Conservation (phyloP, 2,797 vertebrate species). For the Sardinella longiceps region DNA sequence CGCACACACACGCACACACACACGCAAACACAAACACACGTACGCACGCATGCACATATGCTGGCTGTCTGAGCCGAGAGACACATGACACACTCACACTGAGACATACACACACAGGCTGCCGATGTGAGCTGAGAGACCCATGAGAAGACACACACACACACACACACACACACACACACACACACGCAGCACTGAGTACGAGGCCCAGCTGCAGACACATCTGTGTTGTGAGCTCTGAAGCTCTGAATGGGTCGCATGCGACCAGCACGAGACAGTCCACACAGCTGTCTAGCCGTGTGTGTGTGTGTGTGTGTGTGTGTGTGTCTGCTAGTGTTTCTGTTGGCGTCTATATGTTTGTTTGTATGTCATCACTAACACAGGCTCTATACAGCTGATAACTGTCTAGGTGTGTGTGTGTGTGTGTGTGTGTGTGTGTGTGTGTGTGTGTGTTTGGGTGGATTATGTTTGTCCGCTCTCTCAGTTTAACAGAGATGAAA, state of each 20-base stretch:
- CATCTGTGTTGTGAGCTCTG: background rate
- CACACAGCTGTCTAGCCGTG: background rate
- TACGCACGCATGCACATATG: too few species aligned
- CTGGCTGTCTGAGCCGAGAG: background rate
- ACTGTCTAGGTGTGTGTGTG: too few species aligned
- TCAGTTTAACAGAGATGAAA: slow-evolving; percentile 40
- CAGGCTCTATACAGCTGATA: background rate
- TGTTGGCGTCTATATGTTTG: background rate
- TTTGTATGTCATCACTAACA: background rate
- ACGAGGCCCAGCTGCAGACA: background rate
- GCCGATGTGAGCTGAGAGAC: background rate
- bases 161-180: background rate
- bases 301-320: slow-evolving; percentile 6
- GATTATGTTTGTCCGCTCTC: slow-evolving; percentile 61
- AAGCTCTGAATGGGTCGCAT: background rate
- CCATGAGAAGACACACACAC: background rate
- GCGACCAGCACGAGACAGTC: background rate
- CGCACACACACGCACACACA: too few species aligned
- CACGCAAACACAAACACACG: too few species aligned
- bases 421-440: background rate
- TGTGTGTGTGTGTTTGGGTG: slow-evolving; percentile 43
- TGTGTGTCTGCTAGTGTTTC: background rate
- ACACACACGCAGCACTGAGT: background rate
- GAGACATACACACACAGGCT: background rate
- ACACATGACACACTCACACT: background rate